These are phyloP conservation scores for Ditylenchus dipsaci DNA, from an alignment of 1,140 invertebrate species.

Conservation along the genomic window DNA sequence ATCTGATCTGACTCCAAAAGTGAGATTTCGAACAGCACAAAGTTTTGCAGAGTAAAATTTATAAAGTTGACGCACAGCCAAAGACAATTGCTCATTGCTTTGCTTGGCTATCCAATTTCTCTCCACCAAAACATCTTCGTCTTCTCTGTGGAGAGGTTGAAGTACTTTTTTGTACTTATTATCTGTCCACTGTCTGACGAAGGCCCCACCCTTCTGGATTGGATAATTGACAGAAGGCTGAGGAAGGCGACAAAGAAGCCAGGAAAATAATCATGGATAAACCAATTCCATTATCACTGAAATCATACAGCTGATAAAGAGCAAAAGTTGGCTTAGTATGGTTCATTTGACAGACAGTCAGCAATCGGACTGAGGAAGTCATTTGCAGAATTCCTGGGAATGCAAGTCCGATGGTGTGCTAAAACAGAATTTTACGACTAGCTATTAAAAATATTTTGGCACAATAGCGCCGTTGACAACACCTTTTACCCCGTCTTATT, in stretches of 20 bases:
- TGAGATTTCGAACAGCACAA: slow-evolving; percentile 37
- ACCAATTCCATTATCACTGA: background rate
- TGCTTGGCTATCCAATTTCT: background rate
- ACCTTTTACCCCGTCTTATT: no score
- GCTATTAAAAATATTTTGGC: no score
- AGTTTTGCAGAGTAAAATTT: slow-evolving; percentile 40
- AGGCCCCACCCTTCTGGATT: background rate
- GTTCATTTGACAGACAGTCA: background rate
- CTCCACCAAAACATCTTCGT: background rate
- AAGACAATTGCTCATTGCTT: background rate
- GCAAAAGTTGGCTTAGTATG: background rate
- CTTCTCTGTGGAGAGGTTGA: background rate
- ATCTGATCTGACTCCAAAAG: slow-evolving; percentile 36
- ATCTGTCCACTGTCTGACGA: background rate
- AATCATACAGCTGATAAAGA: background rate
- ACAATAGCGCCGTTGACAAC: no score
- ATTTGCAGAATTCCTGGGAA: background rate
- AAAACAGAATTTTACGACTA: no score
- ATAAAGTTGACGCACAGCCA: slow-evolving; percentile 36
- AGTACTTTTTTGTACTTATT: background rate
- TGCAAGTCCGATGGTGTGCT: background rate
- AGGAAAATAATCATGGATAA: background rate
- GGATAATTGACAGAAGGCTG: background rate
- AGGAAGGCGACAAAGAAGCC: background rate
- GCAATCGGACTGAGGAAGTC: background rate